Evolutionary conservation across 2,888 invertebrate species (phyloP).

Genomic region (Neoscelio sp.): DNA sequence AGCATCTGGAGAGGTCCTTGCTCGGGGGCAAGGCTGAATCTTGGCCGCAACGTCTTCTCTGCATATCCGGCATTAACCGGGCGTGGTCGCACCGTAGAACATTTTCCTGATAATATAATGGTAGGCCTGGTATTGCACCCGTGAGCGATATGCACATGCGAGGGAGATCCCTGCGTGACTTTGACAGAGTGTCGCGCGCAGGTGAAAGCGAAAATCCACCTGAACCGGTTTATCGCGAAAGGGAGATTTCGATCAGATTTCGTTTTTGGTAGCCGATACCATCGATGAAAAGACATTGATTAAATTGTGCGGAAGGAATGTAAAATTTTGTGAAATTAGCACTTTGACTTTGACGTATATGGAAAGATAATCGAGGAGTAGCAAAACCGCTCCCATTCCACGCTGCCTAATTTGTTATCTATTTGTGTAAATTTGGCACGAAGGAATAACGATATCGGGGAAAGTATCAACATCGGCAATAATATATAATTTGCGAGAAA

Average conservation of each 20-base stretch:
- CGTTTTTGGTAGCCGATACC: neutral
- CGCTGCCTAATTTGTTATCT: too few relatives aligned
- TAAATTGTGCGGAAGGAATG: neutral
- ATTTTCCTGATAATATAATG: slow-evolving; percentile 72
- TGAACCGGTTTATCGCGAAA: slow-evolving; percentile 39
- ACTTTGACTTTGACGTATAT: too few relatives aligned
- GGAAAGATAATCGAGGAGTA: too few relatives aligned
- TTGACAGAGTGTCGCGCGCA: slow-evolving; percentile 53
- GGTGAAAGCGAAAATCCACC: slow-evolving; percentile 49
- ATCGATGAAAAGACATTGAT: neutral
- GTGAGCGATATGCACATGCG: slow-evolving; percentile 63
- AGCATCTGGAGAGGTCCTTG: slow-evolving; percentile 58
- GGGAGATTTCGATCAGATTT: slow-evolving; percentile 17
- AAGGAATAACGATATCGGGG: too few relatives aligned
- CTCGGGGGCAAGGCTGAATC: slow-evolving; percentile 60
- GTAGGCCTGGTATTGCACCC: slow-evolving; percentile 66
- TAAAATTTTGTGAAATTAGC: too few relatives aligned
- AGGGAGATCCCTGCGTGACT: slow-evolving; percentile 4
- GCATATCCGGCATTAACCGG: slow-evolving; percentile 63
- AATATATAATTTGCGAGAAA: too few relatives aligned
- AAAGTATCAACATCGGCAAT: too few relatives aligned
- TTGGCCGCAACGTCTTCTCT: slow-evolving; percentile 58
- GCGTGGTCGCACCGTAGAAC: slow-evolving; percentile 66
- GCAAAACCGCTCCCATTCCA: too few relatives aligned
- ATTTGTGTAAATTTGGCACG: too few relatives aligned